Base-by-base conservation (phyloP, 2,113 vertebrate genomes). In the Bufo gargarizans region DNA sequence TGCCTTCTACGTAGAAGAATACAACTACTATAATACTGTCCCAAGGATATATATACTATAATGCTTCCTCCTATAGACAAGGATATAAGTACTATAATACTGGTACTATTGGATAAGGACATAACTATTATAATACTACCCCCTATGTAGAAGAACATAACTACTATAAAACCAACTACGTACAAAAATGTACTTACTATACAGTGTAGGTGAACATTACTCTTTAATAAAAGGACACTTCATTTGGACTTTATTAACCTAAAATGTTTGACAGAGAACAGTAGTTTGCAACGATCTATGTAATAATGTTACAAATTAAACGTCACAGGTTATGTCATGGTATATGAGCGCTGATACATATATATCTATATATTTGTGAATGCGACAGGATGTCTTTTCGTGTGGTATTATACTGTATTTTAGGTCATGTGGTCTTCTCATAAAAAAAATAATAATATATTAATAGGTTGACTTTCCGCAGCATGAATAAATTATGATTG, bases 251-350 rank as follows among this genome's bases (percentile, higher is more conserved):
- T 81, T 81, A 81, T 61, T 81, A 69, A 67, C 82, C 82, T 50
- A 83, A 65, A 83, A 65, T 69, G 63, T 49, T 47, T 50, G 61
- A 49, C 47, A 67, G 49, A 83, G 47, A 83, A 67, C 63, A 69
- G 47, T 83, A 69, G 47, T 83, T 82, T 84, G 65, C 19, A 83
- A 69, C 49, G 20, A 69, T n/a, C 63, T 50, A 69, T 69, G 49
- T 53, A 55, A 84, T 67, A 50, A 69, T 22, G 65, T 69, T 69
- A 84, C 82, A 84, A 50, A 22, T 84, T 47, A 71, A 69, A 84
- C 63, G 43, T 84, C 82, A 84, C 63, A 71, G 82, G 82, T 50
- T 84, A 84, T 84, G 82, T 84, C 82, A 84, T 69, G 82, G 49
- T 55, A 50, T 69, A 53, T 53, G 82, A 53, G 49, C 45, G 50